Evolutionary conservation across 2,113 vertebrate genomes (phyloP), one percentile per base, ranked within the genome.

Genomic region (Myodes glareolus): DNA sequence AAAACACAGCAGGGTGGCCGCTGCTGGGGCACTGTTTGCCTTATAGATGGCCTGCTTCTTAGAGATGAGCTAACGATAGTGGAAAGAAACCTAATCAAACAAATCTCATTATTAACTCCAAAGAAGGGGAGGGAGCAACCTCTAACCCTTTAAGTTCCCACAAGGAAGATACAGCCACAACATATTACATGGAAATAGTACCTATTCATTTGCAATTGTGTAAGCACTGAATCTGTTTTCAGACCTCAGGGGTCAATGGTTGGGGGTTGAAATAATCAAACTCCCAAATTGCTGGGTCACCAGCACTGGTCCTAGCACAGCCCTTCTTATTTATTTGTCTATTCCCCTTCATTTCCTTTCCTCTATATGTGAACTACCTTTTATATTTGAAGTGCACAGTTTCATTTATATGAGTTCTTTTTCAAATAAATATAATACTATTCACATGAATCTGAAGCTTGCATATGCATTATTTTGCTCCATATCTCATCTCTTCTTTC

Each of bases 171-270:
- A 4, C 33, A 89, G 65, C 81, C 27, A 29, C 88, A 80, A 84
- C 61, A 88, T 0, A 52, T 42, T 39, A n/a, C 31, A 55, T 50
- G 68, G 33, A 95, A 87, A 93, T 67, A 90, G 67, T 80, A 39
- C 36, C 73, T 91, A 95, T 68, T 95, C 81, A 84, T 47, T 31
- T 55, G 33, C 75, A 97, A 84, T 84, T 84, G 36, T 25, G 65
- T 63, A 88, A 94, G 75, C 27, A 50, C 23, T 94, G 21, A 88
- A 36, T 55, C 52, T 94, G 63, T 29, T 91, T 88, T 88, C 77
- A 88, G 63, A 70, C 52, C 55, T 80, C 76, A 78, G 36, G 10
- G 33, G 23, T 67, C 52, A 52, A 55, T 68, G 47, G 39, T 77
- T 52, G n/a, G 81, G 29, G 29, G 39, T 67, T 45, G 45, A 95